A percentile compares a stretch with the other conserved stretches of the same genome.
These are phyloP conservation scores for Drosophila ezoana DNA, from an alignment of 2,888 invertebrate genomes.

Conservation along the genomic window DNA sequence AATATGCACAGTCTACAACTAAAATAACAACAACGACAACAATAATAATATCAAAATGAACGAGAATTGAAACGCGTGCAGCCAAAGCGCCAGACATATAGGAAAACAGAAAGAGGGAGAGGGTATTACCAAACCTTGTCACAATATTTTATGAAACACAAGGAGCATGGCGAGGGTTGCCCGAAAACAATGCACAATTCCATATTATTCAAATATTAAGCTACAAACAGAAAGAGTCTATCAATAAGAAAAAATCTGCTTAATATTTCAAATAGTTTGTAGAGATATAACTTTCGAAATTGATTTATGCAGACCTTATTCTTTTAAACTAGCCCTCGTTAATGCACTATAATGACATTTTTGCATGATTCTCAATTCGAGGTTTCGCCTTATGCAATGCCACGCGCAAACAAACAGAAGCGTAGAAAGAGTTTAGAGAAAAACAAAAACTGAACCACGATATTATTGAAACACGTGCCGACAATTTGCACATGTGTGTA, in stretches of 20 bases:
- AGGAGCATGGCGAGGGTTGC: conserved; percentile 32
- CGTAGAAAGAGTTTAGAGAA: too few relatives aligned
- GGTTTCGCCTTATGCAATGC: conserved; percentile 47
- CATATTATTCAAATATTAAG: too few relatives aligned
- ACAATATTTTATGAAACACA: conserved; percentile 32
- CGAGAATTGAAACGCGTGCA: conserved; percentile 42
- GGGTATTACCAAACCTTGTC: conserved; percentile 27
- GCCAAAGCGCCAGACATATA: conserved; percentile 33
- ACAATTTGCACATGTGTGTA: conserved; percentile 11
- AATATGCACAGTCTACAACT: conserved; percentile 29
- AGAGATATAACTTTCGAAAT: neutral
- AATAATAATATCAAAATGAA: conserved; percentile 9
- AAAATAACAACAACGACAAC: conserved; percentile 27
- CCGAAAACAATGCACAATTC: neutral
- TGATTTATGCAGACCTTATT: neutral
- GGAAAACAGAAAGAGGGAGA: conserved; percentile 3
- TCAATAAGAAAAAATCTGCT: too few relatives aligned
- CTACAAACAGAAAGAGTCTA: neutral
- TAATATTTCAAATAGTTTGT: neutral
- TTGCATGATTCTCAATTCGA: conserved; percentile 41
- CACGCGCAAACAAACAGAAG: conserved; percentile 19
- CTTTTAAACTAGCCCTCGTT: conserved; percentile 19
- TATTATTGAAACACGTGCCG: conserved; percentile 40
- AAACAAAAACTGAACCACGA: conserved; percentile 11
- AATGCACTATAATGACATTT: conserved; percentile 32